A percentile compares a stretch with the other conserved stretches of the same genome.
Evolutionary conservation across 2,888 invertebrate genomes (phyloP).

Genomic region (Eurois occulta): DNA sequence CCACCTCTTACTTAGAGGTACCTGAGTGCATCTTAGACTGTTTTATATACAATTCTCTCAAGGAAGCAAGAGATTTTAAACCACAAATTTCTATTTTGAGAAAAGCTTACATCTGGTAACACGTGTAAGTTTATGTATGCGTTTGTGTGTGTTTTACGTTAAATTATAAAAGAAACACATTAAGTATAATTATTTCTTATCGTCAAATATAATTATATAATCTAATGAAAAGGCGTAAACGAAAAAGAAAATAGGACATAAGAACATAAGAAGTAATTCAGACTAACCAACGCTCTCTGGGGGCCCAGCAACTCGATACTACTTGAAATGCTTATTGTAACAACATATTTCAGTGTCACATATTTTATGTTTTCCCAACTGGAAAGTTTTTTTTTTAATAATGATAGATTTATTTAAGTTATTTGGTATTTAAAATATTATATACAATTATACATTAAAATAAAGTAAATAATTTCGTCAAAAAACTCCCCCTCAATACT

Average conservation of each 20-base stretch:
- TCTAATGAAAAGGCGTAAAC: background rate
- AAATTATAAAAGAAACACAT: background rate
- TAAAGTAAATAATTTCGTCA: no score
- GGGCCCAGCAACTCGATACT: background rate
- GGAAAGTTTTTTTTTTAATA: slow-evolving; percentile 9
- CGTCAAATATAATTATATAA: background rate
- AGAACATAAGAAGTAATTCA: no score
- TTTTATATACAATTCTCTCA: background rate
- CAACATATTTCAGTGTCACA: background rate
- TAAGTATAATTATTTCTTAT: no score
- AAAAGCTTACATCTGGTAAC: background rate
- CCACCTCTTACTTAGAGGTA: background rate
- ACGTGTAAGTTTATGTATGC: background rate
- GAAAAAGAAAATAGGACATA: no score
- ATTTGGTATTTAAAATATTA: no score
- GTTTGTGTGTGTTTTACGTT: background rate
- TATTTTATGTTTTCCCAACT: slow-evolving; percentile 1
- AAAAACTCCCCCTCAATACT: no score
- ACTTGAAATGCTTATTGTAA: background rate
- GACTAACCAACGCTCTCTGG: background rate
- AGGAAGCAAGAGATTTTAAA: background rate
- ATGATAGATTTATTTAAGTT: no score
- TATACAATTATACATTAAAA: no score
- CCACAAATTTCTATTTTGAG: background rate
- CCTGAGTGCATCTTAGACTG: background rate